phyloP scores from a whole-genome alignment of 2,888 invertebrate genomes.

The Minunthozetes semirufus region DNA sequence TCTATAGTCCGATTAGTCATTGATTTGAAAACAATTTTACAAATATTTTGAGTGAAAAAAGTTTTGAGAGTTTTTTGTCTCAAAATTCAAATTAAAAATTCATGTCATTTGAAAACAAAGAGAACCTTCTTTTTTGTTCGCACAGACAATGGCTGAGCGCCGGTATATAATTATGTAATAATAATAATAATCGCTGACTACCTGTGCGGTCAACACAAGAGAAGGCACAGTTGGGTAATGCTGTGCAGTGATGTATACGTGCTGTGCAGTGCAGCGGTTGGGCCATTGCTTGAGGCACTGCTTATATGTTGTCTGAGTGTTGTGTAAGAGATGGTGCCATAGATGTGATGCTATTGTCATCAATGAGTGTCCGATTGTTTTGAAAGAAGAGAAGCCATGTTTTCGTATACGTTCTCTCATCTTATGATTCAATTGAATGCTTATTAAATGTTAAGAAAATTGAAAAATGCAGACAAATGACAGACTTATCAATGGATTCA shows the following conservation, averaged over 20 bases:
- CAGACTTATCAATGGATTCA: too few species aligned
- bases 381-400: conserved; percentile 32
- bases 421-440: background rate
- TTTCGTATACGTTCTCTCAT: conserved; percentile 25
- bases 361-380: conserved; percentile 15
- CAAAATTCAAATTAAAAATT: background rate
- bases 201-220: background rate
- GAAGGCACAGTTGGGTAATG: background rate
- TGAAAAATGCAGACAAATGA: too few species aligned
- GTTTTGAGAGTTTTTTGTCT: background rate
- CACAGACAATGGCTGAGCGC: background rate
- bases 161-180: conserved; percentile 8
- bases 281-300: background rate
- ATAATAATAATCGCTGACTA: background rate
- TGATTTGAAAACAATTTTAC: background rate
- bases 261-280: background rate
- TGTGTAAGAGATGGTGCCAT: conserved; percentile 34
- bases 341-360: background rate
- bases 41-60: background rate
- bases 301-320: background rate
- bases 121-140: background rate
- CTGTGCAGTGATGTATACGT: background rate
- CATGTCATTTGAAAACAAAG: background rate
- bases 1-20: background rate
- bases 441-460: background rate